Evolutionary conservation across 2,113 vertebrate species (phyloP), one percentile per base, ranked within the genome.

Genomic region (Nannospalax galili): DNA sequence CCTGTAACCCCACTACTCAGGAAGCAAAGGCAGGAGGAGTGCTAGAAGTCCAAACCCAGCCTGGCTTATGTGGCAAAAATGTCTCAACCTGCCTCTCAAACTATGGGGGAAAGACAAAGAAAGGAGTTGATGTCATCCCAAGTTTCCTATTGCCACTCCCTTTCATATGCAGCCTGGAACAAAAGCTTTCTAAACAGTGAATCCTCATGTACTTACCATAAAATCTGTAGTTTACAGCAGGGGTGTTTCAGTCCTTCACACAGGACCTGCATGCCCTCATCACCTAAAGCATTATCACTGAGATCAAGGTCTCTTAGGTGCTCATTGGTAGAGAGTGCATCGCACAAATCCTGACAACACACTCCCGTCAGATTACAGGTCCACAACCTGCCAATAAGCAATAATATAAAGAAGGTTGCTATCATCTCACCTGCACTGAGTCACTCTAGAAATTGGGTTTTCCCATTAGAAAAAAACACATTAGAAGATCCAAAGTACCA

Each of bases 261-360:
- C 0, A 87, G 70, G 4, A 96, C 12, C 86, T 89, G 48, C 48
- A 95, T 79, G 37, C 85, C 74, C 16, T 92, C 42, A 2, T 95
- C 42, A 65, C 94, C 90, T 78, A 95, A 81, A 88, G 92, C 85
- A 58, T 26, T 95, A 86, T 92, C 94, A 86, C 62, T 77, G 64
- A 95, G 86, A 48, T 95, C 86, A 82, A 92, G 94, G 58, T 79
- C 64, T 95, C 86, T 96, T 24, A 89, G 52, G 32, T 89, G 78
- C 52, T 75, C 40, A 69, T 17, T 97, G 37, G 78, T 94, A 19
- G 65, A 91, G 37, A 95, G 75, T 72, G 64, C 69, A 92, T 58
- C 82, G 60, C 81, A 95, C 35, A 95, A 79, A 95, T 92, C 78
- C 79, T 89, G 89, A 92, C 86, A 95, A 62, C 92, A 95, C 11